Conservation (phyloP, 2,888 invertebrate species). For the Sphaeridia pumilis region DNA sequence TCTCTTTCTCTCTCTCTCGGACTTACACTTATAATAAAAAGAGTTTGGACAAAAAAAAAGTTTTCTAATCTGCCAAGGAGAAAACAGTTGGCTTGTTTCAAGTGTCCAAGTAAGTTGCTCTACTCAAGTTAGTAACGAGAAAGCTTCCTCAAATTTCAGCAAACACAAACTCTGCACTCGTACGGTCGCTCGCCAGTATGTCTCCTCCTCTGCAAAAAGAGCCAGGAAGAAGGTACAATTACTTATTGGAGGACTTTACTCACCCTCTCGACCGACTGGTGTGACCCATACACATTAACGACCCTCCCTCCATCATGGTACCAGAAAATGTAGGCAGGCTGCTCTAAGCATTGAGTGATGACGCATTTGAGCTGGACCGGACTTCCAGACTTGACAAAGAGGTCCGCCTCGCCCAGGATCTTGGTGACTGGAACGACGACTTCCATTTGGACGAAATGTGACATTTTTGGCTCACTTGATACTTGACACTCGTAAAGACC, state of each 20-base stretch:
- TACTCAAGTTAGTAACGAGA: too few relatives aligned
- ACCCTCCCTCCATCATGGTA: slow-evolving; percentile 73
- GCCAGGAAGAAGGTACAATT: too few relatives aligned
- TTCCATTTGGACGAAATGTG: slow-evolving; percentile 76
- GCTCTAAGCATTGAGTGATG: slow-evolving; percentile 78
- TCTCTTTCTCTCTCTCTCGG: too few relatives aligned
- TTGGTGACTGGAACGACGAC: slow-evolving; percentile 86
- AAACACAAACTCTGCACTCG: too few relatives aligned
- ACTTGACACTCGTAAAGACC: slow-evolving; percentile 86
- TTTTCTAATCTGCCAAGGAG: too few relatives aligned
- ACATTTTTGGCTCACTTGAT: slow-evolving; percentile 78
- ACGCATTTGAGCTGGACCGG: slow-evolving; percentile 78
- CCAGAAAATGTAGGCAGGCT: slow-evolving; percentile 90
- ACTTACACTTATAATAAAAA: too few relatives aligned
- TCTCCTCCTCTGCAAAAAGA: too few relatives aligned
- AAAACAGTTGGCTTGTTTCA: too few relatives aligned
- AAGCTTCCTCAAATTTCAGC: too few relatives aligned
- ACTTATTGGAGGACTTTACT: slow-evolving; percentile 3
- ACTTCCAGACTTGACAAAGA: slow-evolving; percentile 83
- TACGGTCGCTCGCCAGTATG: too few relatives aligned
- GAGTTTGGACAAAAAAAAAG: too few relatives aligned
- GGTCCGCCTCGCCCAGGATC: slow-evolving; percentile 75
- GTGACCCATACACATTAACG: slow-evolving; percentile 56
- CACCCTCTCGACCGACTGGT: slow-evolving; percentile 33
- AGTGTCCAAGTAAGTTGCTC: too few relatives aligned